A percentile compares a stretch with the other conserved stretches of the same genome.
Evolutionary conservation across 1,140 invertebrate species (phyloP).

Genomic region (Tetramorium alpestre): DNA sequence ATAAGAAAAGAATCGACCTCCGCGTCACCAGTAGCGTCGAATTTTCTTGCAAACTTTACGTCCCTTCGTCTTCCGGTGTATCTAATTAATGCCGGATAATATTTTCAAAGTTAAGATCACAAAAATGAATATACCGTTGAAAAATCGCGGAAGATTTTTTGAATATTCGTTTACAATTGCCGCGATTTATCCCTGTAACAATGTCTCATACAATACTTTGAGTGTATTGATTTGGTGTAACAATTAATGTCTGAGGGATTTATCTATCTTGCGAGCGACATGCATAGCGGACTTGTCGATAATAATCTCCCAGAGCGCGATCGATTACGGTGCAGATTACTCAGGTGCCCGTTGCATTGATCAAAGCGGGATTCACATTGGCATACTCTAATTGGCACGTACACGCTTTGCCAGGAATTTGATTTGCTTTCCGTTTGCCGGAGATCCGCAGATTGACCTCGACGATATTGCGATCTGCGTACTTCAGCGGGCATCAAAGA

Average conservation of each 20-base stretch:
- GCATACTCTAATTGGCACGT: constrained; percentile 73
- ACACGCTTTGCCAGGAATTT: constrained; percentile 73
- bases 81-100: constrained; percentile 43
- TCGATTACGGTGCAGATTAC: constrained; percentile 76
- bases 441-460: constrained; percentile 72
- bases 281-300: constrained; percentile 55
- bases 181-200: not conserved
- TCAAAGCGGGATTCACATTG: constrained; percentile 76
- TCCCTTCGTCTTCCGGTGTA: not conserved
- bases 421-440: constrained; percentile 75
- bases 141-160: not conserved
- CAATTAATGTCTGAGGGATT: constrained; percentile 38
- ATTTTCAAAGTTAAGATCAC: constrained; percentile 21
- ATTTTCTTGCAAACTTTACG: constrained; percentile 24
- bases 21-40: not conserved
- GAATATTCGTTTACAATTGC: not conserved
- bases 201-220: not conserved
- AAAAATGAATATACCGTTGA: constrained; percentile 17
- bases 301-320: constrained; percentile 74
- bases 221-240: constrained; percentile 15
- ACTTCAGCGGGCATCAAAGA: constrained; percentile 62
- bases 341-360: constrained; percentile 75
- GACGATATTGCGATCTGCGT: constrained; percentile 71
- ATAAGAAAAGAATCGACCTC: constrained; percentile 28
- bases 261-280: constrained; percentile 7